phyloP scores from a whole-genome alignment of 2,888 invertebrate species.

The Urechis unicinctus region DNA sequence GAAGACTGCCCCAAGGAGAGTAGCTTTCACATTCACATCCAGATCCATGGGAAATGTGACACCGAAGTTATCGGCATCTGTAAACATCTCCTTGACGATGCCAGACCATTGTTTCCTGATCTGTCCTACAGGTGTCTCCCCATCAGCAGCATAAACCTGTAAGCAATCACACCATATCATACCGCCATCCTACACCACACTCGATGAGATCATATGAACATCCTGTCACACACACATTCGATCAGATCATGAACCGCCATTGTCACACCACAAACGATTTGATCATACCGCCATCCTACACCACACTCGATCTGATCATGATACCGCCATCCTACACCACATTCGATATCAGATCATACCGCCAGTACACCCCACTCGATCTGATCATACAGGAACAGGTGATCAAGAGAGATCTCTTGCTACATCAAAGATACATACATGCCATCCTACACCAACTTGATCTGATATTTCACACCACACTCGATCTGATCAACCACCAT shows the following conservation, averaged over 20 bases:
- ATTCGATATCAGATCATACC: too few relatives aligned
- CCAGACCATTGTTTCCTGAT: constrained; percentile 90
- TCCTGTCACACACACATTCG: too few relatives aligned
- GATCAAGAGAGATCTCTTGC: too few relatives aligned
- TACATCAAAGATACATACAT: too few relatives aligned
- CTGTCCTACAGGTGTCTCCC: constrained; percentile 70
- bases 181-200: too few relatives aligned
- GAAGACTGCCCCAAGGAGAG: constrained; percentile 74
- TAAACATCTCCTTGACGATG: constrained; percentile 71
- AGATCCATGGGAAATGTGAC: constrained; percentile 85
- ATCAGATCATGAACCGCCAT: constrained; percentile 66
- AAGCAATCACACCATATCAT: background rate
- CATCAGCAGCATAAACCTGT: constrained; percentile 71
- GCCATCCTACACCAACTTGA: constrained; percentile 76
- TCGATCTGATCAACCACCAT: constrained; percentile 79
- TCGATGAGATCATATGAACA: too few relatives aligned
- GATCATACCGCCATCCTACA: too few relatives aligned
- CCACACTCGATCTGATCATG: too few relatives aligned
- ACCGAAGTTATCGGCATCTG: constrained; percentile 82
- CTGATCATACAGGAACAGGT: background rate
- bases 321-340: too few relatives aligned
- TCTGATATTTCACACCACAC: constrained; percentile 85
- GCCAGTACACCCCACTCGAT: background rate
- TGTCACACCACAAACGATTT: too few relatives aligned
- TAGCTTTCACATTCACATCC: constrained; percentile 74